phyloP scores from a whole-genome alignment of 2,888 invertebrate species.

The Perithous albicinctus region DNA sequence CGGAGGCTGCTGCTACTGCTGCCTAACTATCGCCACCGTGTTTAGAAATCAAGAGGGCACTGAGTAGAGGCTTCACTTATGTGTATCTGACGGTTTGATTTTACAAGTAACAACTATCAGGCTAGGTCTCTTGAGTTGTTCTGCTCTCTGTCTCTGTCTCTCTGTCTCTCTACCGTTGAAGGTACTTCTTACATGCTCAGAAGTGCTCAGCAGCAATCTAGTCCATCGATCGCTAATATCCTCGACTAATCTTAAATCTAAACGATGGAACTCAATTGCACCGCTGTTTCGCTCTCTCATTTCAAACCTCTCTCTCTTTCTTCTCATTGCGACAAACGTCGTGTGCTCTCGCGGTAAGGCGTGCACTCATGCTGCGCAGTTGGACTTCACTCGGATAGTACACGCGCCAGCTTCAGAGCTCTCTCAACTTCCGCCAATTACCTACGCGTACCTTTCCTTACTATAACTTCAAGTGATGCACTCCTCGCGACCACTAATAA shows the following conservation, averaged over 20 bases:
- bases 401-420: slow-evolving; percentile 49
- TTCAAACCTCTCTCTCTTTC: slow-evolving; percentile 15
- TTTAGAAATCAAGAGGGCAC: slow-evolving; percentile 42
- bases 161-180: slow-evolving; percentile 10
- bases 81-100: slow-evolving; percentile 19
- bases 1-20: slow-evolving; percentile 2
- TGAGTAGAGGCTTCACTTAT: slow-evolving; percentile 26
- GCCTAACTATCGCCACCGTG: slow-evolving; percentile 16
- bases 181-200: slow-evolving; percentile 2
- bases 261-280: slow-evolving; percentile 66
- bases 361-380: slow-evolving; percentile 32
- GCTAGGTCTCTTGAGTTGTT: not conserved
- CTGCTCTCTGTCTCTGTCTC: not conserved
- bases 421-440: slow-evolving; percentile 64
- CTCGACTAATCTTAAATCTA: slow-evolving; percentile 67
- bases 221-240: slow-evolving; percentile 69
- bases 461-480: slow-evolving; percentile 54
- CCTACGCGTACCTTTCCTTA: slow-evolving; percentile 62
- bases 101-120: slow-evolving; percentile 2
- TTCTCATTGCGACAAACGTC: slow-evolving; percentile 40
- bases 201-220: slow-evolving; percentile 54
- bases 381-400: slow-evolving; percentile 10
- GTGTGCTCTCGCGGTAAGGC: slow-evolving; percentile 31
- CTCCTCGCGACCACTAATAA: slow-evolving; percentile 43
- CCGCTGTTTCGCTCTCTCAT: slow-evolving; percentile 47